phyloP scores from a whole-genome alignment of 2,888 invertebrate genomes.

The Ptilodon capucinus region DNA sequence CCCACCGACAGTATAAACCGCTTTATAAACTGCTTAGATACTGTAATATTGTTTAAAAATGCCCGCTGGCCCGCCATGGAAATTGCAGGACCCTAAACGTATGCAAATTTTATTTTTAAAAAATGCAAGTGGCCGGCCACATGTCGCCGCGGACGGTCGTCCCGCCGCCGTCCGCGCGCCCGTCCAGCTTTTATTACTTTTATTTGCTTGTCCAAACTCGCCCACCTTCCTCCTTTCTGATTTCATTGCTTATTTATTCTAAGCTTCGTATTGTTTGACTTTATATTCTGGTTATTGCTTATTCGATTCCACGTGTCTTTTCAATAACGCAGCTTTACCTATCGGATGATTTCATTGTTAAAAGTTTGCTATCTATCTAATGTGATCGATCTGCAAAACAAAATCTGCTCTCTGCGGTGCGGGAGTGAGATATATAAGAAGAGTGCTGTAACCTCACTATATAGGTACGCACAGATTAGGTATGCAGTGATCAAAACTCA shows the following conservation, averaged over 20 bases:
- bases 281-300: constrained; percentile 1
- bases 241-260: constrained; percentile 51
- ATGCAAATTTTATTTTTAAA: constrained; percentile 79
- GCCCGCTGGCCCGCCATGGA: constrained; percentile 28
- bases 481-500: too few species aligned
- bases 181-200: constrained; percentile 52
- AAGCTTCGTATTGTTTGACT: constrained; percentile 36
- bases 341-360: too few species aligned
- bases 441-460: too few species aligned
- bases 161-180: constrained; percentile 23
- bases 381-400: too few species aligned
- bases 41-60: constrained; percentile 43
- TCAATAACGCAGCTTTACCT: too few species aligned
- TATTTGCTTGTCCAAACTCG: constrained; percentile 48
- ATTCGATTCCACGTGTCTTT: background rate
- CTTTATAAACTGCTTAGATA: constrained; percentile 41
- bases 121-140: constrained; percentile 75
- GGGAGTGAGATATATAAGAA: too few species aligned
- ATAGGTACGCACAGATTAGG: too few species aligned
- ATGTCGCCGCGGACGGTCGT: constrained; percentile 57
- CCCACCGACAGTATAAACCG: constrained; percentile 35
- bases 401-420: too few species aligned
- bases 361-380: too few species aligned
- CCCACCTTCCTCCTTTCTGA: constrained; percentile 48
- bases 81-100: constrained; percentile 55